Evolutionary conservation across 2,113 vertebrate genomes (phyloP), one percentile per base, ranked within the genome.

Genomic region (Oreocharis arfaki): DNA sequence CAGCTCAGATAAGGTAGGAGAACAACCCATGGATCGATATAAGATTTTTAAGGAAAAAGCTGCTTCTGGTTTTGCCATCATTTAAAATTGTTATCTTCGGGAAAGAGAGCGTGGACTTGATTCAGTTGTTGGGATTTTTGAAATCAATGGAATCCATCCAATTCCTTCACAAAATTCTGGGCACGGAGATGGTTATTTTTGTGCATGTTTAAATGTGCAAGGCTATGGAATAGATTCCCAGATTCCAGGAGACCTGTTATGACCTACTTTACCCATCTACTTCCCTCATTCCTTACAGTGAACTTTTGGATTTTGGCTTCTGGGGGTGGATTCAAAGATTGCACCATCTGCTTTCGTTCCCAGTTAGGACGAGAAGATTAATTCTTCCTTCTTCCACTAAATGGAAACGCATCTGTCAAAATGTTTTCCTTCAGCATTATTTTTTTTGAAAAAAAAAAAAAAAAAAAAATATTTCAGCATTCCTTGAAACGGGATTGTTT

Each of bases 401-500:
- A 77, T 93, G 85, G 50, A 95, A 95, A 86, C 84, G 67, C 85
- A 94, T 96, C 83, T 93, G 88, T 95, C 94, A 74, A 97, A 96
- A 94, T 92, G 85, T 94, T 95, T 91, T 73, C 50, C 61, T 93
- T 91, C 37, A 32, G 47, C 39, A 2, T 78, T 87, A n/a, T 75
- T 76, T 47, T 56, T 49, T 22, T 6, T 22, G 21, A 13, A 1
- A 76, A 84, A 74, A 89, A 55, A 1, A 6, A 13, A 1, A 76
- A 84, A 74, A 89, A 55, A 1, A 6, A 84, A 87, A 71, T 91
- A 84, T 85, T 93, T 85, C 87, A 97, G 57, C 92, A 83, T 96
- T 88, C 67, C 85, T 90, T 94, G 57, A 91, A 83, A 55, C 1
- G 14, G 53, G 74, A 79, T 91, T 97, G 92, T 97, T 97, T 97